Evolutionary conservation across 1,140 invertebrate genomes (phyloP), one percentile per base, ranked within the genome.

Genomic region (Acromyrmex echinatior): DNA sequence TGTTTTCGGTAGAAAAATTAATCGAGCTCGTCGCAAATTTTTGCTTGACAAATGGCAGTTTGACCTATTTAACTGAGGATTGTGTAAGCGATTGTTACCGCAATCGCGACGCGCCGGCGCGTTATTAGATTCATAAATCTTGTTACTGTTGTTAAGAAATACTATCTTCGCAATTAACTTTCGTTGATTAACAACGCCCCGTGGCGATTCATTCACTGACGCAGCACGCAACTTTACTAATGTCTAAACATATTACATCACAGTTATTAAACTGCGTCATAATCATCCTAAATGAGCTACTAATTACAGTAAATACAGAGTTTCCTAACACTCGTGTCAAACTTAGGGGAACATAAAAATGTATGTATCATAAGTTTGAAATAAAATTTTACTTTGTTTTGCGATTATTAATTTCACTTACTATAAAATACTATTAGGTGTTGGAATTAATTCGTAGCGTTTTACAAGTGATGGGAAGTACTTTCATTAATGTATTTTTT

Each of bases 41-140:
- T 58, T 25, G 51, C 4, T 56, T 71, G 65, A 25, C 79, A 58
- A 71, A 78, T 21, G 25, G 9, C 39, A 78, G 56, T 60, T 49
- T 3, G 16, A 51, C 31, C 21, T 35, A 49, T 81, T 81, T 71
- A 81, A 71, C 51, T 0, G 16, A 2, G 5, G 65, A 71, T 71
- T 58, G 28, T 56, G 16, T 81, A 70, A 58, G 39, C 60, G 39
- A 65, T 62, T 60, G n/a, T 60, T 39, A 25, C 25, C 45, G 31
- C 63, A 28, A 58, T 31, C 12, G 53, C 28, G 25, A 63, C 16
- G n/a, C 63, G 31, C 63, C 14, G n/a, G 35, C 31, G 53, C 49
- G n/a, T 71, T 71, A 81, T 81, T 81, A 45, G 31, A 70, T 58
- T 58, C 35, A 58, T 58, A 58, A 81, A 71, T 71, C 31, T 71